phyloP scores from a whole-genome alignment of 2,113 vertebrate species.

The Macrotis lagotis region DNA sequence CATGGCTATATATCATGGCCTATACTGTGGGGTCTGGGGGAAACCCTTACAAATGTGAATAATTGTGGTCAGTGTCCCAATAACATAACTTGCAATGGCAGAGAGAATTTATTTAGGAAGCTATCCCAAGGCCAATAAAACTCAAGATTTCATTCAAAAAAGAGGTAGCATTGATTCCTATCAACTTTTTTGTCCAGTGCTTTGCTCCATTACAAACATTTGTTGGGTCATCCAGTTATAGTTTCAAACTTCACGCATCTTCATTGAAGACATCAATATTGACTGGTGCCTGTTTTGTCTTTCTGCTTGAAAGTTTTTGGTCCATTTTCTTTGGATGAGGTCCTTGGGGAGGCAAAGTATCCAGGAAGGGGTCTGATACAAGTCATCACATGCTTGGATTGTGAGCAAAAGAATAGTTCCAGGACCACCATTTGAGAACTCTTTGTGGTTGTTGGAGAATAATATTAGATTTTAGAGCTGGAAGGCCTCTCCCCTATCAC shows the following conservation, averaged over 20 bases:
- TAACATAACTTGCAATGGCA: background rate
- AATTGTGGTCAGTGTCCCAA: background rate
- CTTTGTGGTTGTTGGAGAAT: background rate
- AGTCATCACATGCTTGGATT: background rate
- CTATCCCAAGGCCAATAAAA: background rate
- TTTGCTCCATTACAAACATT: background rate
- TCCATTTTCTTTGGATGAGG: background rate
- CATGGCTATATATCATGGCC: too few relatives aligned
- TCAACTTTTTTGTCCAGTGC: background rate
- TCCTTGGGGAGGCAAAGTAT: background rate
- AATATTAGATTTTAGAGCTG: background rate
- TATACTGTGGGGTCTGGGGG: background rate
- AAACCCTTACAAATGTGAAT: background rate
- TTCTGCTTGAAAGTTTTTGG: background rate
- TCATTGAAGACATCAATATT: background rate
- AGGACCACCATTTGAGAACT: background rate
- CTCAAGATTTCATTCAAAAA: background rate
- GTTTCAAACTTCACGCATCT: rapidly evolving
- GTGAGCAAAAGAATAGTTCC: background rate
- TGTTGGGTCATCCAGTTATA: background rate
- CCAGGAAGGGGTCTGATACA: background rate
- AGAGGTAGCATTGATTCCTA: background rate
- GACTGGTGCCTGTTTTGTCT: background rate
- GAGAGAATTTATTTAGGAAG: background rate
- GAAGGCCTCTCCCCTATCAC: background rate